These are phyloP conservation scores for Cryptotermes secundus DNA, from an alignment of 1,140 invertebrate genomes.

Conservation along the genomic window DNA sequence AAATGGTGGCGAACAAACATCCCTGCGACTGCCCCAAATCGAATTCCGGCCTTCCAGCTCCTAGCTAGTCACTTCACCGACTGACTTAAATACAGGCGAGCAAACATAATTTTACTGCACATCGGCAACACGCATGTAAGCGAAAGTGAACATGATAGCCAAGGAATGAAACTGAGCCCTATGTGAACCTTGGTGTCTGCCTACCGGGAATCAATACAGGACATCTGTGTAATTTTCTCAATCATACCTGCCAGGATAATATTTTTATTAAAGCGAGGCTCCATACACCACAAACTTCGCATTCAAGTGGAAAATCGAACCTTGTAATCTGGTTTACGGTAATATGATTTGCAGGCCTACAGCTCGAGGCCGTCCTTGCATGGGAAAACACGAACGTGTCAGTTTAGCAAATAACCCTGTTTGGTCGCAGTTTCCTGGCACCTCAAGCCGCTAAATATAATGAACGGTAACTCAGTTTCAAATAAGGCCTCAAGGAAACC, in stretches of 20 bases:
- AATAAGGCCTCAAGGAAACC: no score
- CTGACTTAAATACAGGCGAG: no score
- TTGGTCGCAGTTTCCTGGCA: neutral
- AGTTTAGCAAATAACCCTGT: neutral
- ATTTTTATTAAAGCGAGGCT: neutral
- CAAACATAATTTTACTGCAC: no score
- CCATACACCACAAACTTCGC: neutral
- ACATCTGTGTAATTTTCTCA: neutral
- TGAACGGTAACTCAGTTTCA: no score
- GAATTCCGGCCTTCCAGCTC: no score
- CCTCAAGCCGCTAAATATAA: neutral
- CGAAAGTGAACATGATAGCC: no score
- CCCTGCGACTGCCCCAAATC: no score
- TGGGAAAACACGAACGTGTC: neutral
- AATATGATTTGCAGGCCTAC: neutral
- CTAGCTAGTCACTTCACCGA: no score
- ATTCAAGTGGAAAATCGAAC: conserved; percentile 6
- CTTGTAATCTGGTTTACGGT: neutral
- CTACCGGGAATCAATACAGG: neutral
- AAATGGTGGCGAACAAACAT: no score
- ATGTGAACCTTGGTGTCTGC: neutral
- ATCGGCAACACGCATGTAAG: no score
- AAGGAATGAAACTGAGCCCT: no score
- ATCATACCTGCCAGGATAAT: neutral
- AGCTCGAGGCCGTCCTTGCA: neutral